Percentiles rank a stretch among this genome's conserved stretches.
These are phyloP conservation scores for Melangyna quadrimaculata DNA, from an alignment of 2,888 invertebrate species.

Conservation along the genomic window DNA sequence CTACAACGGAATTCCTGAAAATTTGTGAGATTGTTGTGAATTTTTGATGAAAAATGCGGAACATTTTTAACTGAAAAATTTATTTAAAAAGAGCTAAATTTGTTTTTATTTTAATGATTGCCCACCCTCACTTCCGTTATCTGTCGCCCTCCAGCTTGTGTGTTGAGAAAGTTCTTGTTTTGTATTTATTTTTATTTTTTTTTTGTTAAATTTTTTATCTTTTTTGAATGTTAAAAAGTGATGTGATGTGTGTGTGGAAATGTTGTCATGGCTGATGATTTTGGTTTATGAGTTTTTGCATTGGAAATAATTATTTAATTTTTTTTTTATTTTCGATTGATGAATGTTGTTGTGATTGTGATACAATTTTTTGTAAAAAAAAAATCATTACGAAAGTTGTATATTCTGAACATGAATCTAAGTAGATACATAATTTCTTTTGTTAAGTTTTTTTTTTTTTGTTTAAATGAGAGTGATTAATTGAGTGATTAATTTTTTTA, in stretches of 20 bases:
- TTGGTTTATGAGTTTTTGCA: conserved; percentile 11
- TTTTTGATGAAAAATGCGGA: conserved; percentile 17
- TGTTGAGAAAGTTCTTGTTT: background rate
- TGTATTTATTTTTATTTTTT: background rate
- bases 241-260: conserved; percentile 11
- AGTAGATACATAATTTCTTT: no score
- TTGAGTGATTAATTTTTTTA: background rate
- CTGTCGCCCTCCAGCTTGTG: background rate
- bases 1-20: background rate
- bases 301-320: background rate
- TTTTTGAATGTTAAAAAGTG: background rate
- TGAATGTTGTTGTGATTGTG: background rate
- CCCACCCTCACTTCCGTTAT: background rate
- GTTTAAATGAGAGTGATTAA: background rate
- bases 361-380: background rate
- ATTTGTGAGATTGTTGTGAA: background rate
- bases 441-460: background rate
- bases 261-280: conserved; percentile 15
- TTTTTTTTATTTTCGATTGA: background rate
- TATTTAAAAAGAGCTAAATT: background rate
- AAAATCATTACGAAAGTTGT: background rate
- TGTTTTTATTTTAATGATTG: background rate
- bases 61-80: conserved; percentile 6
- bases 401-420: background rate
- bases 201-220: background rate